These are phyloP conservation scores for Rhynchopsitta pachyrhyncha DNA, from an alignment of 2,113 vertebrate species.

Conservation along the genomic window DNA sequence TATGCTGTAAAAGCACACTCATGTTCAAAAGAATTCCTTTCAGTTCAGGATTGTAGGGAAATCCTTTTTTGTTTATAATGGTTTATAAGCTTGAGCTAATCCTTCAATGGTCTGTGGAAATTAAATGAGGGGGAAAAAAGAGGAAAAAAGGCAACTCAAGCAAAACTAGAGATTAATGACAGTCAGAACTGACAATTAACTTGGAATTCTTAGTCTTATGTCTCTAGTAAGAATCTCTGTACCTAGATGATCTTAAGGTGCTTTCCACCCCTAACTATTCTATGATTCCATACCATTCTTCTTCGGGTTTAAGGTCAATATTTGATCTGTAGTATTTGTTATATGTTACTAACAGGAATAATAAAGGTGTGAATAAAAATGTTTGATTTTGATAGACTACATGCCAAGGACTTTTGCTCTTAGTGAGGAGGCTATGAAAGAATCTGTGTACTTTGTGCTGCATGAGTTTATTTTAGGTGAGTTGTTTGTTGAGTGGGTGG, in stretches of 20 bases:
- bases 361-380: background rate
- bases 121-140: background rate
- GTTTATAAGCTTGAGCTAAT: slow-evolving; percentile 41
- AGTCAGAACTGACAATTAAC: background rate
- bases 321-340: background rate
- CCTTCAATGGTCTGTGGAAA: slow-evolving; percentile 16
- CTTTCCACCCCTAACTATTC: background rate
- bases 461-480: background rate
- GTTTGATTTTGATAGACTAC: background rate
- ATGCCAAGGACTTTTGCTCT: background rate
- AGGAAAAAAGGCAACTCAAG: background rate
- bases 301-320: background rate
- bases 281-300: background rate
- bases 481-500: background rate
- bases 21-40: slow-evolving; percentile 14
- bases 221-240: background rate
- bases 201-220: background rate
- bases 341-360: background rate
- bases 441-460: background rate
- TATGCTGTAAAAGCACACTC: background rate
- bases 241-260: background rate
- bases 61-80: slow-evolving; percentile 41
- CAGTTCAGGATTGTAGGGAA: slow-evolving; percentile 31
- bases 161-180: background rate
- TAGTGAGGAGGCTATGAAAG: background rate